These are phyloP conservation scores for Taurulus bubalis DNA, from an alignment of 2,113 vertebrate species.

Conservation along the genomic window DNA sequence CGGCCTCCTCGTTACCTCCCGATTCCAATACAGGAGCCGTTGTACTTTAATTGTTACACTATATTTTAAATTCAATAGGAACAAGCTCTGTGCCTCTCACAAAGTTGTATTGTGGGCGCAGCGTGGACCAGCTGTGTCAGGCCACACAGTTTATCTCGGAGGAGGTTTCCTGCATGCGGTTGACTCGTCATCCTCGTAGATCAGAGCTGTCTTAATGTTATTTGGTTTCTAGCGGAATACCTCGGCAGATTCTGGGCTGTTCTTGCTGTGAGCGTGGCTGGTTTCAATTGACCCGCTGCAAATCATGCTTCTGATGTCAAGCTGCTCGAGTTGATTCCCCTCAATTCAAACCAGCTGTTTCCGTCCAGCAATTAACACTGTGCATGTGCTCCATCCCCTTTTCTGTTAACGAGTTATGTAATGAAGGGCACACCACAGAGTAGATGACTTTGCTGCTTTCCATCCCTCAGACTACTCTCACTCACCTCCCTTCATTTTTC, in stretches of 20 bases:
- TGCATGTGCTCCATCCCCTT: conserved; percentile 5
- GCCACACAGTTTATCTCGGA: conserved; percentile 26
- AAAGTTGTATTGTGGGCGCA: conserved; percentile 5
- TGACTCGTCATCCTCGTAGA: conserved; percentile 19
- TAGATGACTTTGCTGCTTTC: conserved; percentile 22
- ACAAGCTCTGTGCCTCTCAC: not conserved
- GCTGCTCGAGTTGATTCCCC: conserved; percentile 18
- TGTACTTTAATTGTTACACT: conserved; percentile 4
- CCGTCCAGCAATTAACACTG: conserved; percentile 28
- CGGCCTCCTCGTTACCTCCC: not conserved
- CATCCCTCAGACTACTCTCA: conserved; percentile 1
- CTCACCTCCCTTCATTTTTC: not conserved
- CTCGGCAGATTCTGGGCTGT: conserved; percentile 28
- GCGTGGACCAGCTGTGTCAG: not conserved
- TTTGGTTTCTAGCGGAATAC: conserved; percentile 32
- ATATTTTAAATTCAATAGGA: not conserved
- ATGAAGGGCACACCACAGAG: not conserved
- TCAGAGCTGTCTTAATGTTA: conserved; percentile 44
- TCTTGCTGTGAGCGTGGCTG: conserved; percentile 36
- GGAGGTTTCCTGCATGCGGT: conserved; percentile 34
- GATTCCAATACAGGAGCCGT: conserved; percentile 1
- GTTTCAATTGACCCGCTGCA: conserved; percentile 60
- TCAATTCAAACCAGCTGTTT: conserved; percentile 67
- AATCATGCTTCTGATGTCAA: conserved; percentile 62
- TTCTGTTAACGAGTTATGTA: conserved; percentile 35